A percentile compares a stretch with the other conserved stretches of the same genome.
Evolutionary conservation across 2,797 vertebrate species (phyloP).

Genomic region (Phoebastria nigripes): DNA sequence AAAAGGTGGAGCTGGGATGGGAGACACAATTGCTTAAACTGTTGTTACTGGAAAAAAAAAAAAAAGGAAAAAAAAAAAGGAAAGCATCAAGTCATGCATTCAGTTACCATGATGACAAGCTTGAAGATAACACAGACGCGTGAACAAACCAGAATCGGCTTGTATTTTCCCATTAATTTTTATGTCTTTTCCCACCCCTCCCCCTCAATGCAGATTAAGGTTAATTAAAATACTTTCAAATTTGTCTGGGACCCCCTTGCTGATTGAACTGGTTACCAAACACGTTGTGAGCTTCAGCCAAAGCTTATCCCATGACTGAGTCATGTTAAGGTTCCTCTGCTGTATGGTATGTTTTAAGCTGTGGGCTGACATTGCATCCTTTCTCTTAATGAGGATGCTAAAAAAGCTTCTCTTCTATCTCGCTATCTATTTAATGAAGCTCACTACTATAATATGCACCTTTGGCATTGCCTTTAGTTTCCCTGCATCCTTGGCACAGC

Average conservation of each 20-base stretch:
- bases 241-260: neutral
- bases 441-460: neutral
- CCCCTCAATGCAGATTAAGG: neutral
- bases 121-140: neutral
- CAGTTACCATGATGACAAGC: neutral
- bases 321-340: neutral
- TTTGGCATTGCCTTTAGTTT: neutral
- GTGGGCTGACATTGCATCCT: neutral
- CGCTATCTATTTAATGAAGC: neutral
- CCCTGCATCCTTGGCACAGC: neutral
- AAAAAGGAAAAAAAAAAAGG: accelerated
- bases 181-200: neutral
- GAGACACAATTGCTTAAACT: neutral
- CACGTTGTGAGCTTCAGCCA: neutral
- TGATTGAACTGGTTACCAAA: neutral
- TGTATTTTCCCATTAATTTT: neutral
- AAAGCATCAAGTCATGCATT: accelerated
- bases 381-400: neutral
- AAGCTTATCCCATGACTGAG: neutral
- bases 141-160: neutral
- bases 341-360: neutral
- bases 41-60: neutral
- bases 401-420: neutral
- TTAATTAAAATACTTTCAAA: neutral
- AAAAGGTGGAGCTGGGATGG: neutral